Base-by-base conservation (phyloP, 2,113 vertebrate species). In the Athene noctua region DNA sequence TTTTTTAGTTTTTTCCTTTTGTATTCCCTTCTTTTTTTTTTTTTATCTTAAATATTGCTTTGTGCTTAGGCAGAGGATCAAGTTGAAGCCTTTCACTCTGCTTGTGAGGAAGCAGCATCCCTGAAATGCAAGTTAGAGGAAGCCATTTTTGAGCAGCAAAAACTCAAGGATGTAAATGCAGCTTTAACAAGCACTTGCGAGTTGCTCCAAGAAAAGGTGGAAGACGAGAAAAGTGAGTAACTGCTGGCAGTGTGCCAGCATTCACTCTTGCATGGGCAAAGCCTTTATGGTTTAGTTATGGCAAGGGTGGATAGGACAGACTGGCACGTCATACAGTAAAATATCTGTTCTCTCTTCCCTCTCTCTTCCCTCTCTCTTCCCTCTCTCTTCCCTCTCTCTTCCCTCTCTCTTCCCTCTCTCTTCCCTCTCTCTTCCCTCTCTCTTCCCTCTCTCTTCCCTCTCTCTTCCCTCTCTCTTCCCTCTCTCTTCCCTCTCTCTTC, bases 161-260 rank as follows among this genome's bases (percentile, higher is more conserved):
- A 89, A 36, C 97, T 97, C 51, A 92, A 51, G 92, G 62, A 92
- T 95, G 72, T 63, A 63, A 98, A 97, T 58, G 70, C 74, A 36
- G 63, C 78, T 74, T 30, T 97, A 90, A 75, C 59, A 13, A 91
- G n/a, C 57, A 40, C 84, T 87, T 95, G 96, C 80, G 97, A 94
- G 66, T 81, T 54, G 1, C 92, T 94, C 40, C 93, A 97, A 86
- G 96, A 79, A 85, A 96, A 97, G 72, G 86, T 91, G 19, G 91
- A 95, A 73, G 90, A 95, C 13, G 91, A 92, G 61, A 95, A 87
- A 94, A 97, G 98, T 98, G 92, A 98, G 98, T 98, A 97, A 78
- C 68, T 46, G 0, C 13, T 82, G 79, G 51, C 66, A 67, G 4
- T 15, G 12, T 70, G 84, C 66, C 89, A 85, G 61, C 65, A 40